phyloP scores from a whole-genome alignment of 2,888 invertebrate species.

The Platypus cylindrus region DNA sequence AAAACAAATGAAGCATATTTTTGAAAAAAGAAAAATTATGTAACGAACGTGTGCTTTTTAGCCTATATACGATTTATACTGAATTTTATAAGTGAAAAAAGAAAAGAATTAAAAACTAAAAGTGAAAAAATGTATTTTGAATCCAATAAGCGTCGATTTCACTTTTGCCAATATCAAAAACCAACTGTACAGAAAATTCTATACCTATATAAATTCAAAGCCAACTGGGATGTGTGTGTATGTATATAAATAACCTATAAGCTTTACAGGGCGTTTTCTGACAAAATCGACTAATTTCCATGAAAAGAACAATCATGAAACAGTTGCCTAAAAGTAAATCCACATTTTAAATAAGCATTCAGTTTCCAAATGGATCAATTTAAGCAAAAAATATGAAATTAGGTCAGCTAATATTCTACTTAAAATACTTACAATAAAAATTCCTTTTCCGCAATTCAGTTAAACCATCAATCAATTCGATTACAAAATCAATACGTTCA shows the following conservation, averaged over 20 bases:
- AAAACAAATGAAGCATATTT: too few relatives aligned
- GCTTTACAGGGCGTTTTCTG: constrained; percentile 9
- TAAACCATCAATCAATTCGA: too few relatives aligned
- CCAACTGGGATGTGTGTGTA: constrained; percentile 11
- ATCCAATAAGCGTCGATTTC: constrained; percentile 5
- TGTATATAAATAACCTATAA: constrained; percentile 15
- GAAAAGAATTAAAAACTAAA: too few relatives aligned
- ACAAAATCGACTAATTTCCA: constrained; percentile 2
- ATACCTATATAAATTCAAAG: constrained; percentile 6
- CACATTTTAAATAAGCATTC: not conserved
- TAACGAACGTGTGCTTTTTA: too few relatives aligned
- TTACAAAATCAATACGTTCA: too few relatives aligned
- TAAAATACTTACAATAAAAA: constrained; percentile 13
- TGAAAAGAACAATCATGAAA: constrained; percentile 2
- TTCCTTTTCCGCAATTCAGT: constrained; percentile 2
- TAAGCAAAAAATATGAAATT: constrained; percentile 10
- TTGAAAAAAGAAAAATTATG: too few relatives aligned
- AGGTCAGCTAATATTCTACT: constrained; percentile 12
- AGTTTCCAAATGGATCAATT: constrained; percentile 5
- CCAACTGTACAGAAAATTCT: constrained; percentile 8
- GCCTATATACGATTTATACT: too few relatives aligned
- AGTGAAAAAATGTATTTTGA: too few relatives aligned
- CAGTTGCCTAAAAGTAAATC: not conserved
- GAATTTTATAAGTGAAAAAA: too few relatives aligned
- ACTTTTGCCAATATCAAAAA: constrained; percentile 5